Percentiles rank a stretch among this genome's conserved stretches.
Conservation (phyloP, 2,113 vertebrate species). For the Corvus hawaiiensis region DNA sequence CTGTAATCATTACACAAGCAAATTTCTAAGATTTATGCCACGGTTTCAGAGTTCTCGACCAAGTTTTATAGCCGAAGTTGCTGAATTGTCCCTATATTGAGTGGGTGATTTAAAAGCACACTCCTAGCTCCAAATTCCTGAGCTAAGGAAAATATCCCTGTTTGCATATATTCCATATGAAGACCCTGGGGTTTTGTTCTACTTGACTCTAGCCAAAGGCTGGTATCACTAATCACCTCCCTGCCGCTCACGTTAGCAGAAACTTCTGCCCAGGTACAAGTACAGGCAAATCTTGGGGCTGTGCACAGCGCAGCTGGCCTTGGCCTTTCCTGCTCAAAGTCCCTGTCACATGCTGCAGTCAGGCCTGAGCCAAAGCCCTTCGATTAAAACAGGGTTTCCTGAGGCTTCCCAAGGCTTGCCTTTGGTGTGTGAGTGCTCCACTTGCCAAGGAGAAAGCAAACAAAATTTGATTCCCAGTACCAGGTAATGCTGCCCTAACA, state of each 20-base stretch:
- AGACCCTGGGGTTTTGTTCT: not conserved
- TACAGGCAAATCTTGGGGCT: not conserved
- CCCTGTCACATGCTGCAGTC: not conserved
- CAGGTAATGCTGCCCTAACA: not conserved
- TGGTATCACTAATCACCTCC: not conserved
- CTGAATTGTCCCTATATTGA: not conserved
- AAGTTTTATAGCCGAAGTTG: not conserved
- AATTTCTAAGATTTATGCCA: not conserved
- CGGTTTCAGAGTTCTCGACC: not conserved
- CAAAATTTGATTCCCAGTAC: not conserved
- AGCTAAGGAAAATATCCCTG: not conserved
- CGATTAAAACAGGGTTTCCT: not conserved
- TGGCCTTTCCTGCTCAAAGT: not conserved
- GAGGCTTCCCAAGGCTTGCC: not conserved
- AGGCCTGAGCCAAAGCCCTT: not conserved
- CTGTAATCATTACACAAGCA: not conserved
- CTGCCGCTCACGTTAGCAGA: not conserved
- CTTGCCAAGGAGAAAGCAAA: not conserved
- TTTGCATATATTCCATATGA: not conserved
- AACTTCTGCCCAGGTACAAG: not conserved
- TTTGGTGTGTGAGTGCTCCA: not conserved
- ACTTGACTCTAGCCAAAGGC: not conserved
- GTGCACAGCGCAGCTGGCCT: not conserved
- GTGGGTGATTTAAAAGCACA: not conserved
- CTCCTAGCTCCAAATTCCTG: not conserved